A percentile compares a stretch with the other conserved stretches of the same genome.
These are phyloP conservation scores for Brassicogethes aeneus DNA, from an alignment of 2,888 invertebrate genomes.

Conservation along the genomic window DNA sequence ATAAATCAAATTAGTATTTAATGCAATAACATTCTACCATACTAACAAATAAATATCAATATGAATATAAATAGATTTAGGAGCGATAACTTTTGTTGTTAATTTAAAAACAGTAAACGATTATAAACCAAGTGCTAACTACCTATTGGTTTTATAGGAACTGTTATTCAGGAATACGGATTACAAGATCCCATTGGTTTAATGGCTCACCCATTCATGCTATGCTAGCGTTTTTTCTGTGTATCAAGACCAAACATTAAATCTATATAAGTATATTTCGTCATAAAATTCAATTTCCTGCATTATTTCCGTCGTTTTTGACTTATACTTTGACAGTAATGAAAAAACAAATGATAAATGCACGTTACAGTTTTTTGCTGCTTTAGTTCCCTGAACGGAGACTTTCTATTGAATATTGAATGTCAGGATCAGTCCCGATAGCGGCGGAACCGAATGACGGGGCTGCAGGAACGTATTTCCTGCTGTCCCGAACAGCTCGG, in stretches of 20 bases:
- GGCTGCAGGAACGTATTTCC: slow-evolving; percentile 35
- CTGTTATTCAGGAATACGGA: too few relatives aligned
- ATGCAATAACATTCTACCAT: too few relatives aligned
- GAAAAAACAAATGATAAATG: slow-evolving; percentile 1
- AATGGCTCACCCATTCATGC: too few relatives aligned
- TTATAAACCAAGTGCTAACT: too few relatives aligned
- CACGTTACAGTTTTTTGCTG: slow-evolving; percentile 11
- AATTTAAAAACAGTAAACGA: too few relatives aligned
- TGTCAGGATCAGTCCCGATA: slow-evolving; percentile 27
- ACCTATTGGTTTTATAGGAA: too few relatives aligned
- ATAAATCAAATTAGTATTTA: too few relatives aligned
- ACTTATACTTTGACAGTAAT: neutral
- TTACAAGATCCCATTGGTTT: too few relatives aligned
- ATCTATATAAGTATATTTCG: neutral
- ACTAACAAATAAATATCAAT: too few relatives aligned
- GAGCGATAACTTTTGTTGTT: too few relatives aligned
- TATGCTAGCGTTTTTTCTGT: too few relatives aligned
- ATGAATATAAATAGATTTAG: too few relatives aligned
- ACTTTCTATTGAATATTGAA: slow-evolving; percentile 21
- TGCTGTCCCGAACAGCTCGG: slow-evolving; percentile 34
- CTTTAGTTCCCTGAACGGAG: slow-evolving; percentile 9
- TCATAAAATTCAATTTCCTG: slow-evolving; percentile 1
- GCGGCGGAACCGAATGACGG: slow-evolving; percentile 25
- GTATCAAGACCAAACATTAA: neutral
- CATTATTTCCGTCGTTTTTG: slow-evolving; percentile 1